A percentile compares a stretch with the other conserved stretches of the same genome.
phyloP scores from a whole-genome alignment of 2,888 invertebrate species.

The Pristionchus mayeri region DNA sequence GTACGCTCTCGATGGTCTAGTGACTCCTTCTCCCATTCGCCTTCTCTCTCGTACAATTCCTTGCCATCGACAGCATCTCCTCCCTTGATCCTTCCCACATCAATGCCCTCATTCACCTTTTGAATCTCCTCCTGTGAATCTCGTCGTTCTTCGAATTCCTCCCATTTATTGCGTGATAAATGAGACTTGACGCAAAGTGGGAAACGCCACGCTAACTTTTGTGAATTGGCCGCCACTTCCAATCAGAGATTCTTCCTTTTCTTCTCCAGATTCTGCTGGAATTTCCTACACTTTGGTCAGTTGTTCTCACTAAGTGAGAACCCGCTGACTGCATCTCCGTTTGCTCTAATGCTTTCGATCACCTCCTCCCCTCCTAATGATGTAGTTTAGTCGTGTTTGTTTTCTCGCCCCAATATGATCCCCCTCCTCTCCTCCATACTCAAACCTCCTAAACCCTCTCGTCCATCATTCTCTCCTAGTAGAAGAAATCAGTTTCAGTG shows the following conservation, averaged over 20 bases:
- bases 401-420: slow-evolving; percentile 8
- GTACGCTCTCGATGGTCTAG: neutral
- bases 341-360: neutral
- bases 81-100: neutral
- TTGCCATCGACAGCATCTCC: neutral
- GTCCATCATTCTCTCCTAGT: neutral
- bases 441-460: neutral
- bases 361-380: slow-evolving; percentile 20
- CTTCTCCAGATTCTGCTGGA: neutral
- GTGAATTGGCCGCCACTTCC: neutral
- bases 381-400: slow-evolving; percentile 28
- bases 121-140: neutral
- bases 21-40: neutral
- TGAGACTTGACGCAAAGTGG: neutral
- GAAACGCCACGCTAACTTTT: neutral
- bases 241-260: neutral
- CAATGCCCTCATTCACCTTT: neutral
- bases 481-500: neutral
- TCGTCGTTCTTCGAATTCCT: neutral
- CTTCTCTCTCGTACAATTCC: neutral
- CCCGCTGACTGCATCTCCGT: neutral
- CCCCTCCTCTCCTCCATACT: neutral
- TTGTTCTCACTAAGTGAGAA: slow-evolving; percentile 2
- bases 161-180: neutral
- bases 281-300: neutral